Evolutionary conservation across 1,140 invertebrate genomes (phyloP).

Genomic region (Drosophila parvula): DNA sequence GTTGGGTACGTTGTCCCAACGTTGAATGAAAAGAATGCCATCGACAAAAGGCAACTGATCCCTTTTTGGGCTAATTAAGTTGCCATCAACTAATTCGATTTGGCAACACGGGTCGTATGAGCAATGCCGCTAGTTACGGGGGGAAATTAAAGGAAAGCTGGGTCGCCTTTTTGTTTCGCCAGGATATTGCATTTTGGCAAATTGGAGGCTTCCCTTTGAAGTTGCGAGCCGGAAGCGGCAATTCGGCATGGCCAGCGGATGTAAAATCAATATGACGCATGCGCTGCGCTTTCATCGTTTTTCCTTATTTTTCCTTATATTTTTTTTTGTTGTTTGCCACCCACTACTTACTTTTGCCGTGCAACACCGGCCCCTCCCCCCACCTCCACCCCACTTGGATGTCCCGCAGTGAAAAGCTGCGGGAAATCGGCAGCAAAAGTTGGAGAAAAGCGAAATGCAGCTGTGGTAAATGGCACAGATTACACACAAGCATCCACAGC

Average conservation of each 20-base stretch:
- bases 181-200: constrained; percentile 61
- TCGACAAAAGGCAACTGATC: not conserved
- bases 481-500: constrained; percentile 23
- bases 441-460: constrained; percentile 45
- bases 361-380: not conserved
- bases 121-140: constrained; percentile 26
- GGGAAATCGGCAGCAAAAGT: constrained; percentile 40
- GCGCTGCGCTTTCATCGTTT: constrained; percentile 50
- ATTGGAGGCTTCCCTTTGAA: constrained; percentile 75
- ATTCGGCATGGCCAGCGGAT: constrained; percentile 46
- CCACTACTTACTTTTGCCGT: not conserved
- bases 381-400: not conserved
- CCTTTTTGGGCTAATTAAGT: constrained; percentile 49
- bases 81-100: constrained; percentile 36
- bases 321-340: too few relatives aligned
- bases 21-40: too few relatives aligned
- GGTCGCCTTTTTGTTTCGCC: not conserved
- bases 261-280: constrained; percentile 79
- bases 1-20: too few relatives aligned
- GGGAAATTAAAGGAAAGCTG: constrained; percentile 14
- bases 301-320: not conserved
- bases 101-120: constrained; percentile 15
- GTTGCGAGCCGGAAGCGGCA: constrained; percentile 57
- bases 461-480: constrained; percentile 42
- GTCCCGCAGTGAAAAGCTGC: constrained; percentile 17